A percentile compares a stretch with the other conserved stretches of the same genome.
Evolutionary conservation across 2,888 invertebrate species (phyloP).

Genomic region (Pseudococcus jackbeardsleyi): DNA sequence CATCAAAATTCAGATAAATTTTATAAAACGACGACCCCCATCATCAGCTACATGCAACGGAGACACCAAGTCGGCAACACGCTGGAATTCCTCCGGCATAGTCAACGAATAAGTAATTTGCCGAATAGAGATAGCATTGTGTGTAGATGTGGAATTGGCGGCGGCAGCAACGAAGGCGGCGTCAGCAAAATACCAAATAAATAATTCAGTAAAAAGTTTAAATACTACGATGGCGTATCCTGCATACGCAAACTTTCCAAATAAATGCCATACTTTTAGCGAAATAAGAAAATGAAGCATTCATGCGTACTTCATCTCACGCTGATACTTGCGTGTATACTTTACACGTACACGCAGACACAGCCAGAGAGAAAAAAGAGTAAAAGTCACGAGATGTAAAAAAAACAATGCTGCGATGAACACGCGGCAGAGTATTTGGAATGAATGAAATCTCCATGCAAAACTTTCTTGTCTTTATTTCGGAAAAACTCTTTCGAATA

Average conservation of each 20-base stretch:
- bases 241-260: conserved; percentile 18
- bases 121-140: background rate
- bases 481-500: too few relatives aligned
- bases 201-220: conserved; percentile 28
- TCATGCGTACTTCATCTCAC: conserved; percentile 14
- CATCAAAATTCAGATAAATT: too few relatives aligned
- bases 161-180: background rate
- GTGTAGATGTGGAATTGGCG: background rate
- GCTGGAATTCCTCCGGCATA: background rate
- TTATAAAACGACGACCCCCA: too few relatives aligned
- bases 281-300: conserved; percentile 3
- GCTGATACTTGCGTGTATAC: background rate
- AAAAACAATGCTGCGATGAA: too few relatives aligned
- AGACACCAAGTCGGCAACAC: background rate
- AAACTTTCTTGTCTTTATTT: too few relatives aligned
- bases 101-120: background rate
- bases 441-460: too few relatives aligned
- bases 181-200: conserved; percentile 5
- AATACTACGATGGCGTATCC: conserved; percentile 1
- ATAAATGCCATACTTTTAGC: background rate
- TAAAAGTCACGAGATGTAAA: too few relatives aligned
- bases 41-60: background rate
- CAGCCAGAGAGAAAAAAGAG: too few relatives aligned
- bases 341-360: background rate
- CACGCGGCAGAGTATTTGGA: too few relatives aligned